Conservation (phyloP, 2,113 vertebrate genomes). For the Synchiropus splendidus region DNA sequence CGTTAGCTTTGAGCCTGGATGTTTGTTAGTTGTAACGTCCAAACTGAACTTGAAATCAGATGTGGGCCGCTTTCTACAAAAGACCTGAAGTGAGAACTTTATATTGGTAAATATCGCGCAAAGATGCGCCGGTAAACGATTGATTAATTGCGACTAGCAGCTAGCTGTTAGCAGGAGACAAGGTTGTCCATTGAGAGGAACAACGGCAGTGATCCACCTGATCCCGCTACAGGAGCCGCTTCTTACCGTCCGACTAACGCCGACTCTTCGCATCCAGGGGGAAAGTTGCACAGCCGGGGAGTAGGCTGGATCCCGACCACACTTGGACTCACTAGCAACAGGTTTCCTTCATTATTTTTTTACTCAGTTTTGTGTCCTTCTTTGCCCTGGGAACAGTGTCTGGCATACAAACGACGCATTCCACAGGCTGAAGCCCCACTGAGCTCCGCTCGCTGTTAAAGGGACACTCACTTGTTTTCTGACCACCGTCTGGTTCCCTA, state of each 20-base stretch:
- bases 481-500: not conserved
- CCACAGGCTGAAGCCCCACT: constrained; percentile 53
- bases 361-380: constrained; percentile 36
- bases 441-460: constrained; percentile 53
- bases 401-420: constrained; percentile 61
- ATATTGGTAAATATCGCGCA: too few relatives aligned
- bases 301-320: constrained; percentile 1
- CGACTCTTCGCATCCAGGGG: not conserved
- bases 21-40: not conserved
- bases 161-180: constrained; percentile 23
- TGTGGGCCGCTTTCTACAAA: too few relatives aligned
- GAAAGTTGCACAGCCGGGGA: not conserved
- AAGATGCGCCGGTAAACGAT: not conserved
- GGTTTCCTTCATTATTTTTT: constrained; percentile 29
- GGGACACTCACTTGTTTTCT: constrained; percentile 56
- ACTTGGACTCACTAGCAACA: constrained; percentile 5
- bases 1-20: constrained; percentile 28
- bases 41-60: too few relatives aligned
- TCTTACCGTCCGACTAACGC: constrained; percentile 37
- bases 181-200: constrained; percentile 40
- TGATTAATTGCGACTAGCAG: constrained; percentile 8
- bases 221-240: constrained; percentile 33
- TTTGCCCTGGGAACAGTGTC: constrained; percentile 56
- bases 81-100: too few relatives aligned
- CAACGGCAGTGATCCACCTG: constrained; percentile 57